Base-by-base conservation (phyloP, 2,888 invertebrate species). In the Diaprepes abbreviatus region DNA sequence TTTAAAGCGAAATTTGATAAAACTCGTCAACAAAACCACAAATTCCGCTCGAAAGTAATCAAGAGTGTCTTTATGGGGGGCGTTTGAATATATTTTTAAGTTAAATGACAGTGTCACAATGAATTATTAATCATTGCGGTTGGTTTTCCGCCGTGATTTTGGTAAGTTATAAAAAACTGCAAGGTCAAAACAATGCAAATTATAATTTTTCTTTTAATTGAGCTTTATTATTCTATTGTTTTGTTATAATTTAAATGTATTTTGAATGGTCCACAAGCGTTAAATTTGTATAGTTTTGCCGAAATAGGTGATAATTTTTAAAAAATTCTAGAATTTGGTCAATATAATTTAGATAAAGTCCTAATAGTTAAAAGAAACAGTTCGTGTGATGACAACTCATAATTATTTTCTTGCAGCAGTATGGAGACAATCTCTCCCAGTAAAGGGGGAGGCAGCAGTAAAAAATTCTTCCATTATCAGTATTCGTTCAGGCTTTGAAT, bases 121-220 rank as follows among this genome's bases (percentile, higher is more conserved):
- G 48, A 16, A 9, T 28, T 24, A 16, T 28, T 50, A 28, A 14
- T 14, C 7, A 16, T 28, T 14, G 45, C 14, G 28, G 9, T 28
- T 14, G 24, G 9, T 24, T 38, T 57, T 38, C 24, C 40, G 19
- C 28, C 14, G 28, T 12, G 14, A 10, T 43, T n/a, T 58, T 43
- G 58, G 58, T 58, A 58, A 58, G 58, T 58, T 24, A 24, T 17
- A 58, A 40, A 40, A 45, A 14, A 28, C 24, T 31, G 28, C 38
- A 62, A 52, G 48, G 62, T 62, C 62, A 62, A 62, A 52, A 52
- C 28, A 62, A 50, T 52, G 48, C 48, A 60, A 35, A 60, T 28
- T 14, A 14, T 28, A 40, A 21, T 43, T 43, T 31, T 31, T 16
- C n/a, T 12, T n/a, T 43, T 24, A 50, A 50, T 50, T 50, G 45